A percentile compares a stretch with the other conserved stretches of the same genome.
phyloP scores from a whole-genome alignment of 2,113 vertebrate species.

The Aspiorhynchus laticeps region DNA sequence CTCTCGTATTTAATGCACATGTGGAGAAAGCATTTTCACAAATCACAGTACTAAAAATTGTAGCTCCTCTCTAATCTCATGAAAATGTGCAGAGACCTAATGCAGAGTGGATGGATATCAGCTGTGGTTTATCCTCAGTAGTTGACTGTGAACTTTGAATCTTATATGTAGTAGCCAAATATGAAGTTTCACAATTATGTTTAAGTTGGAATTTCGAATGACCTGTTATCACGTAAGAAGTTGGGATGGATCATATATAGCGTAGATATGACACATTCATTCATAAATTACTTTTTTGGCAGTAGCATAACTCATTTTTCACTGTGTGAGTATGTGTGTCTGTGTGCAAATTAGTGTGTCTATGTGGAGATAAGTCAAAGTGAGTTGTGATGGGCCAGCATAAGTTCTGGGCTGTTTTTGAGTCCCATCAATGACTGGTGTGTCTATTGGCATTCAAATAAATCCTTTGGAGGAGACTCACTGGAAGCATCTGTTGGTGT shows the following conservation, averaged over 20 bases:
- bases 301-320: not conserved
- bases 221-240: not conserved
- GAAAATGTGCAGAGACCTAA: not conserved
- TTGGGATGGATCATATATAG: not conserved
- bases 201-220: not conserved
- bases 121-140: not conserved
- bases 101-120: not conserved
- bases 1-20: not conserved
- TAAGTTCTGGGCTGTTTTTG: not conserved
- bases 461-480: not conserved
- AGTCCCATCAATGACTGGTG: slow-evolving; percentile 3
- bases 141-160: not conserved
- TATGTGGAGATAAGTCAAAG: not conserved
- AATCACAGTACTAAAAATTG: not conserved
- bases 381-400: slow-evolving; percentile 4
- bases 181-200: not conserved
- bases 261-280: not conserved
- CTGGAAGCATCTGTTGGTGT: not conserved
- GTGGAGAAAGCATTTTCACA: not conserved
- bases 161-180: not conserved
- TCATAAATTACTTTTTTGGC: not conserved
- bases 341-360: not conserved
- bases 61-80: not conserved
- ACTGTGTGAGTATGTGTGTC: not conserved
- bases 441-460: slow-evolving; percentile 21